Percentiles rank a stretch among this genome's conserved stretches.
phyloP scores from a whole-genome alignment of 2,113 vertebrate genomes.

The Takifugu flavidus region DNA sequence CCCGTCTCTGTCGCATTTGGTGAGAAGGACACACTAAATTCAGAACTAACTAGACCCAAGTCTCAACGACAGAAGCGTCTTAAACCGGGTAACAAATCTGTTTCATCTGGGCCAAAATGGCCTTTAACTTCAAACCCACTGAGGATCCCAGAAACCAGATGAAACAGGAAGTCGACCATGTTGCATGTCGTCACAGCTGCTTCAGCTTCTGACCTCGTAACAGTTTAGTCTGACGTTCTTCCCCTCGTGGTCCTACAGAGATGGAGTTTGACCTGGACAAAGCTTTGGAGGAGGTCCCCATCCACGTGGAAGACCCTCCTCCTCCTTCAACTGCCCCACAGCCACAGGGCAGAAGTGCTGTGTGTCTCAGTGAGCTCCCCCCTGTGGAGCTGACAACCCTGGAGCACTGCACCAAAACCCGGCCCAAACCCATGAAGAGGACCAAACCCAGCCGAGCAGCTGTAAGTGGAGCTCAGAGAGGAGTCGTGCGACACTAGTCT shows the following conservation, averaged over 20 bases:
- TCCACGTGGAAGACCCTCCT: slow-evolving; percentile 86
- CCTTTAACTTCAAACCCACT: too few relatives aligned
- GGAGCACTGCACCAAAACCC: slow-evolving; percentile 87
- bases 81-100: too few relatives aligned
- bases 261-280: slow-evolving; percentile 97
- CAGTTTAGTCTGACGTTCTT: background rate
- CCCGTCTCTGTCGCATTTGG: slow-evolving; percentile 94
- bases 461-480: slow-evolving; percentile 66
- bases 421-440: slow-evolving; percentile 87
- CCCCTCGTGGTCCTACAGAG: slow-evolving; percentile 69
- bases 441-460: slow-evolving; percentile 79
- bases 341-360: slow-evolving; percentile 60
- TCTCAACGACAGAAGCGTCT: too few relatives aligned
- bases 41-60: too few relatives aligned
- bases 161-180: too few relatives aligned
- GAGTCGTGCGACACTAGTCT: background rate
- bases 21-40: slow-evolving; percentile 54
- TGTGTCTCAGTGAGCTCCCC: slow-evolving; percentile 78
- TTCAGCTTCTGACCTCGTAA: background rate
- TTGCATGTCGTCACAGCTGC: too few relatives aligned
- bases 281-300: slow-evolving; percentile 91
- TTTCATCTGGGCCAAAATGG: too few relatives aligned
- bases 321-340: slow-evolving; percentile 34
- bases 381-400: slow-evolving; percentile 82
- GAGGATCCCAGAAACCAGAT: too few relatives aligned